Evolutionary conservation across 2,888 invertebrate species (phyloP), one percentile per base, ranked within the genome.

Genomic region (Elegia similella): DNA sequence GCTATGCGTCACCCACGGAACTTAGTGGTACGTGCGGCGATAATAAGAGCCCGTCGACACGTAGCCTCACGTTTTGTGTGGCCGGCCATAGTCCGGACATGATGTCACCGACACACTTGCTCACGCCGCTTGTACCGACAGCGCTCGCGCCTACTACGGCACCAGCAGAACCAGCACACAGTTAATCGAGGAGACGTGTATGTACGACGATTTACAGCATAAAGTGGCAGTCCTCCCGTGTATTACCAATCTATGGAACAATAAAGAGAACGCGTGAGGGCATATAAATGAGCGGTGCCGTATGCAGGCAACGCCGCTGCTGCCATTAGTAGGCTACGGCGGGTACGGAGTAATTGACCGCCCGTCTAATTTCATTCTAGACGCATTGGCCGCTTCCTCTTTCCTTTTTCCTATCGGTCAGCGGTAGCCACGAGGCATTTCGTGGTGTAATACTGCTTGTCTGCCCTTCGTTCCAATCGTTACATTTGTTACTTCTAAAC

Each of bases 361-460:
- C 71, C 83, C 77, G 75, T 85, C 84, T 90, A 86, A 90, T 91
- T 84, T 88, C 84, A 91, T 90, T 89, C 90, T 82, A 88, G 73
- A 70, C 88, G 86, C 90, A 88, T 90, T 80, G 80, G 76, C 66
- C 75, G 86, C 86, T 91, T 91, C 90, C 90, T 91, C 89, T 90
- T 91, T 88, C 90, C 90, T 89, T 84, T 90, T 91, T 90, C 89
- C 90, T 89, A 91, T 89, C 90, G 89, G 89, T 88, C 89, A 90
- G 80, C 81, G 76, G 74, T 79, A 78, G 72, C 76, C 81, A 79
- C 82, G 78, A 78, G 82, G 74, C 79, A 70, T 69, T 66, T 65
- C n/a, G 71, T 72, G 73, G 69, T 38, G 38, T 50, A 34, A 17
- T 34, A 50, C 34, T 50, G 23, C 34, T 34, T 50, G 34, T 34